Conservation (phyloP, 1,140 invertebrate species). For the Pseudomyrmex sp. region DNA sequence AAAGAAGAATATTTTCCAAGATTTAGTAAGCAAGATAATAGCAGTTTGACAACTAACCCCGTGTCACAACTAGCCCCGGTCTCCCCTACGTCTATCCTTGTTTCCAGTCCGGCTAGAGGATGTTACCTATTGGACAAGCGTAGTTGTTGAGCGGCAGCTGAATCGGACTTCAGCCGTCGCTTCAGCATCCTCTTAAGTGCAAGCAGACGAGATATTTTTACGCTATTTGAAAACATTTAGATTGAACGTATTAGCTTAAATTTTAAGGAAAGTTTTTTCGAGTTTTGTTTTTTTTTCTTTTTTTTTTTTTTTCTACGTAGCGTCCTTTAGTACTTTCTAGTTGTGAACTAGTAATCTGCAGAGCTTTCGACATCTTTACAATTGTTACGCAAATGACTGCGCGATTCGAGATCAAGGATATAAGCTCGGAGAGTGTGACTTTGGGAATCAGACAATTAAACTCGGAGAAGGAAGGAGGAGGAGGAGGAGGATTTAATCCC, state of each 20-base stretch:
- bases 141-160: no score
- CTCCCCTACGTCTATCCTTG: no score
- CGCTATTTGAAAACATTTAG: neutral
- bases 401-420: neutral
- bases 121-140: no score
- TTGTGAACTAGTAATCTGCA: neutral
- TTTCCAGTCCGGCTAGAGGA: no score
- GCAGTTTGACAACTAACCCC: no score
- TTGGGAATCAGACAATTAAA: conserved; percentile 2
- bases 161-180: no score
- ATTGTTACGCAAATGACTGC: conserved; percentile 3
- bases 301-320: neutral
- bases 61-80: no score
- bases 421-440: neutral
- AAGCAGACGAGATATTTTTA: neutral
- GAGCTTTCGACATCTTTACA: neutral
- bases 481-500: neutral
- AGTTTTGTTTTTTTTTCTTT: neutral
- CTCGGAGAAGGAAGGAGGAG: neutral
- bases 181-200: no score
- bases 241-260: neutral
- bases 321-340: neutral
- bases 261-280: neutral
- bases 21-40: no score
- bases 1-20: no score